phyloP scores from a whole-genome alignment of 2,113 vertebrate genomes.

The Lepisosteus oculatus region DNA sequence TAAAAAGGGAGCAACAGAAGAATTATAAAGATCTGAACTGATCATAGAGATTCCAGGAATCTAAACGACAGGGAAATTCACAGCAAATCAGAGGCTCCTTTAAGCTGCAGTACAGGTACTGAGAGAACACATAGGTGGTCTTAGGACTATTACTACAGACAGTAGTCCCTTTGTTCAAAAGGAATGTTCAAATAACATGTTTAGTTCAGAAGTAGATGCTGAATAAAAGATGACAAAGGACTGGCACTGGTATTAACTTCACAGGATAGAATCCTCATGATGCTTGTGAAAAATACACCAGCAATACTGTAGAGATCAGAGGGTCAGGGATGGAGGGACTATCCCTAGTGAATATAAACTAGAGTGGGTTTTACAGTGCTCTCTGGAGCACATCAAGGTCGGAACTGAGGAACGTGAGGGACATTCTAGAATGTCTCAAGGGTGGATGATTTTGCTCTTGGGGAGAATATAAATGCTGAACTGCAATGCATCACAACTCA shows the following conservation, averaged over 20 bases:
- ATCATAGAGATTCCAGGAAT: too few species aligned
- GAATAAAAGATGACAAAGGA: neutral
- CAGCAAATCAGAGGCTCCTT: too few species aligned
- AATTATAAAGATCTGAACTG: too few species aligned
- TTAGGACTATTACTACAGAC: neutral
- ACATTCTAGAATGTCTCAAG: conserved; percentile 8
- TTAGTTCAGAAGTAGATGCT: neutral
- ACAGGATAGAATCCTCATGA: conserved; percentile 54
- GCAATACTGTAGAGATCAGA: conserved; percentile 55
- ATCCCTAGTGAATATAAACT: conserved; percentile 56
- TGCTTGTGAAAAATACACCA: conserved; percentile 60
- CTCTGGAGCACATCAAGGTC: conserved; percentile 48
- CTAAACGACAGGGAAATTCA: too few species aligned
- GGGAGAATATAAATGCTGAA: neutral
- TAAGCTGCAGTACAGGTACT: too few species aligned
- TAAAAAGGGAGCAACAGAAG: too few species aligned
- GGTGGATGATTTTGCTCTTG: neutral
- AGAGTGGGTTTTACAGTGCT: conserved; percentile 32
- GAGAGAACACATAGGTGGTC: too few species aligned
- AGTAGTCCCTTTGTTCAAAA: conserved; percentile 19
- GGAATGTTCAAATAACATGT: neutral
- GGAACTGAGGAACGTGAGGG: conserved; percentile 30
- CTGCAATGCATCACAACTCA: neutral
- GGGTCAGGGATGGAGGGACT: conserved; percentile 41
- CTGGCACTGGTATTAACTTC: conserved; percentile 59